Evolutionary conservation across 1,140 invertebrate genomes (phyloP).

Genomic region (Drosophila ananassae): DNA sequence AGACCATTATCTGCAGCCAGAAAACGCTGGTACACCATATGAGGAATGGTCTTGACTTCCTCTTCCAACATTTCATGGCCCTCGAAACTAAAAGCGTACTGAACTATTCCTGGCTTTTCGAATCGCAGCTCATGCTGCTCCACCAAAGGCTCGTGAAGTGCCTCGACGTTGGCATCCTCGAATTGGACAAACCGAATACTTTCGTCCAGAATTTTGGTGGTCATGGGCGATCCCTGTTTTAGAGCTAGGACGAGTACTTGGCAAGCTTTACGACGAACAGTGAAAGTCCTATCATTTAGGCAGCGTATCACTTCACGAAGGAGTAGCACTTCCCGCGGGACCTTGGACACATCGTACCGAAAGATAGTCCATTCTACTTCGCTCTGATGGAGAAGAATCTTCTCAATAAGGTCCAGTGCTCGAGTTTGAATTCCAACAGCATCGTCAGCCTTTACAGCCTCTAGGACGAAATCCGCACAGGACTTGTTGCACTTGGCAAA

Average conservation of each 20-base stretch:
- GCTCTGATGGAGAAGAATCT: slow-evolving; percentile 69
- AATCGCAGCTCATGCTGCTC: slow-evolving; percentile 57
- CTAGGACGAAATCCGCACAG: slow-evolving; percentile 56
- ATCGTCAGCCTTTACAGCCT: slow-evolving; percentile 68
- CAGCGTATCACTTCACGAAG: slow-evolving; percentile 64
- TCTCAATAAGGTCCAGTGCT: slow-evolving; percentile 65
- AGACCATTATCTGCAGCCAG: slow-evolving; percentile 57
- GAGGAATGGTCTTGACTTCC: slow-evolving; percentile 56
- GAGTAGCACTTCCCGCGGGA: slow-evolving; percentile 71
- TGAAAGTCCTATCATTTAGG: slow-evolving; percentile 69
- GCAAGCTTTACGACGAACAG: slow-evolving; percentile 71
- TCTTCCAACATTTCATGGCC: slow-evolving; percentile 61
- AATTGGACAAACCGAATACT: slow-evolving; percentile 64
- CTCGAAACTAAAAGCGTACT: slow-evolving; percentile 68
- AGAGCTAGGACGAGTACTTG: slow-evolving; percentile 64
- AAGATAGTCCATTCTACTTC: slow-evolving; percentile 80
- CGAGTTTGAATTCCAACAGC: slow-evolving; percentile 64
- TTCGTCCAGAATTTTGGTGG: slow-evolving; percentile 68
- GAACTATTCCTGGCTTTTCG: slow-evolving; percentile 49
- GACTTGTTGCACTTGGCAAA: slow-evolving; percentile 79
- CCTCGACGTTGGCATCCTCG: slow-evolving; percentile 43
- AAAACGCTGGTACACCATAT: slow-evolving; percentile 64
- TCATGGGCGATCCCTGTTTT: slow-evolving; percentile 69
- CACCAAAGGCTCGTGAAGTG: slow-evolving; percentile 31
- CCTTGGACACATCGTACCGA: slow-evolving; percentile 73